Base-by-base conservation (phyloP, 2,113 vertebrate genomes). In the Mirounga angustirostris region DNA sequence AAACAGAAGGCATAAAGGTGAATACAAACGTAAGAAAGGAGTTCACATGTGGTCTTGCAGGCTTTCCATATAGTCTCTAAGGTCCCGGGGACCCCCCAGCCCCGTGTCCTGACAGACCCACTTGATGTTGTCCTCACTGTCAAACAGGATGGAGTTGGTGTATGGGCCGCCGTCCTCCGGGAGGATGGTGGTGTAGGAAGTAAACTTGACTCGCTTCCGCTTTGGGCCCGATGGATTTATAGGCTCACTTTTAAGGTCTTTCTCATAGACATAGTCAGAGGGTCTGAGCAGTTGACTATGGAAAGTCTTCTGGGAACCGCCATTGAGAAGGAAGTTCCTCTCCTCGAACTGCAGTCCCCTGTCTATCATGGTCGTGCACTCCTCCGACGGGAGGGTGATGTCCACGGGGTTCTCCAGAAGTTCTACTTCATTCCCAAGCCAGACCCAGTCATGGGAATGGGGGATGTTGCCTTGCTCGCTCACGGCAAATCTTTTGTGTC, bases 41-140 rank as follows among this genome's bases (percentile, higher is more conserved):
- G 98, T 98, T 99, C 98, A 99, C 99, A 99, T 99, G 99, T 99
- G 99, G 99, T 99, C 99, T 99, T 99, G 99, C 98, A 99, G 99
- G 98, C 99, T 99, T 97, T 99, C 99, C 99, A 99, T 99, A 98
- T 99, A 99, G 98, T 99, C 99, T 98, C 99, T 99, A 98, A 99
- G 99, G 99, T 99, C 99, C 94, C 98, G 98, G 67, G 99, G 99
- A 89, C 99, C 99, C 13, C 99, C 99, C 98, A 99, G 99, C 98
- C 99, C 99, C 99, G 36, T 40, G 96, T 99, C 99, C 98, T 99
- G 99, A 98, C 99, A 99, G 89, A 99, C 99, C 99, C 99, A 99
- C 98, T 99, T 99, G 98, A 99, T 99, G 97, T 99, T 99, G 88
- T 99, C 99, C 85, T 99, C 99, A 82, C 99, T 99, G 96, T 99